These are phyloP conservation scores for Pipra filicauda DNA, from an alignment of 2,113 vertebrate species.

Conservation along the genomic window DNA sequence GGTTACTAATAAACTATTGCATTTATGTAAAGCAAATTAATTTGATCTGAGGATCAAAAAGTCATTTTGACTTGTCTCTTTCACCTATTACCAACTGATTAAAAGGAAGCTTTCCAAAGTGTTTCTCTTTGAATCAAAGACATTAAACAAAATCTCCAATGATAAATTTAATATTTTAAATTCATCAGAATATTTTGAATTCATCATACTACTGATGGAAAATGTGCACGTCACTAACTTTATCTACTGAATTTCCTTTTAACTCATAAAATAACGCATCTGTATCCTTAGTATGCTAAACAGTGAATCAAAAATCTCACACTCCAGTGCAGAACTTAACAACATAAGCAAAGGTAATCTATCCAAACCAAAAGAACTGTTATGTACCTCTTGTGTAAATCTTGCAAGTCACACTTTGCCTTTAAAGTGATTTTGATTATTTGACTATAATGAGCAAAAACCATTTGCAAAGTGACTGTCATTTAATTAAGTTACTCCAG, in stretches of 20 bases:
- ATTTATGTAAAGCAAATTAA: neutral
- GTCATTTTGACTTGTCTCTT: neutral
- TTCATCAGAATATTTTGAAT: neutral
- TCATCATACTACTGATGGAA: neutral
- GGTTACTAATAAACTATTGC: neutral
- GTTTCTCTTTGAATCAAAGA: neutral
- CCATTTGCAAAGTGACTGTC: neutral
- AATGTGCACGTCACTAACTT: neutral
- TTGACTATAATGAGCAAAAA: slow-evolving; percentile 9
- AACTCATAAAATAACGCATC: neutral
- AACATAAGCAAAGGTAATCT: neutral
- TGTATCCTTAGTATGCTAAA: neutral
- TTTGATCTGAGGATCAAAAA: neutral
- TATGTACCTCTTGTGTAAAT: neutral
- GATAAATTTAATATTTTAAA: neutral
- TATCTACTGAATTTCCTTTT: neutral
- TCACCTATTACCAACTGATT: neutral
- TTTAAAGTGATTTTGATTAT: slow-evolving; percentile 3
- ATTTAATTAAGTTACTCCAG: neutral
- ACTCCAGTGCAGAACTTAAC: neutral
- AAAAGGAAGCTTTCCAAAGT: neutral
- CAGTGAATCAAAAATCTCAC: neutral
- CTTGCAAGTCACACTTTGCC: neutral
- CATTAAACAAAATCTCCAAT: neutral
- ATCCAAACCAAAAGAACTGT: neutral